A percentile compares a stretch with the other conserved stretches of the same genome.
Conservation (phyloP, 2,888 invertebrate species). For the Sceliomorpha sp. region DNA sequence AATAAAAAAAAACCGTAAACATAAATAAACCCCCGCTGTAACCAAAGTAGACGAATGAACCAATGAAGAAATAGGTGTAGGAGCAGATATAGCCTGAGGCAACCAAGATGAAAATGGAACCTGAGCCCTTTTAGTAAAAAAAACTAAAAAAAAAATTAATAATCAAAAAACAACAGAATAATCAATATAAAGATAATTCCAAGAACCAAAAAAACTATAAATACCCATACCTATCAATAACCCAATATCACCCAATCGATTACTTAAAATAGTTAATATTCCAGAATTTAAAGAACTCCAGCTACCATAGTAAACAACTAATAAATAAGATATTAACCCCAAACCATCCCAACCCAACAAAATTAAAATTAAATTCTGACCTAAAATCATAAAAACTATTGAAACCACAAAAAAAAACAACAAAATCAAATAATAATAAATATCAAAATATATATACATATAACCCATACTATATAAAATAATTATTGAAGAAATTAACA, state of each 20-base stretch:
- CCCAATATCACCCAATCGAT: constrained; percentile 81
- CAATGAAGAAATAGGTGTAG: constrained; percentile 88
- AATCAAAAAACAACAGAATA: constrained; percentile 79
- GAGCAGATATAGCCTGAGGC: constrained; percentile 88
- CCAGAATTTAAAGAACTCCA: constrained; percentile 86
- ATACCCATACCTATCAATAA: constrained; percentile 52
- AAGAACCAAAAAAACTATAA: constrained; percentile 31
- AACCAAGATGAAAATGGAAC: constrained; percentile 90
- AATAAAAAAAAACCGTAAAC: constrained; percentile 84
- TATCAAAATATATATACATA: no score
- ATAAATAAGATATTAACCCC: constrained; percentile 87
- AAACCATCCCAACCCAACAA: constrained; percentile 88
- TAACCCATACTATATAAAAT: constrained; percentile 80
- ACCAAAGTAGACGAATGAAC: constrained; percentile 90
- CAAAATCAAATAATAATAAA: no score
- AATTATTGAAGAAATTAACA: constrained; percentile 83
- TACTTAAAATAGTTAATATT: constrained; percentile 86
- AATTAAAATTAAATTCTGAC: constrained; percentile 86
- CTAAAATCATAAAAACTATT: constrained; percentile 86
- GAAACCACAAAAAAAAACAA: constrained; percentile 85
- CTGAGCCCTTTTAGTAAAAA: constrained; percentile 89
- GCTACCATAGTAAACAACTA: constrained; percentile 88
- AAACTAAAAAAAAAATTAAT: constrained; percentile 79
- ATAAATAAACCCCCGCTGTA: constrained; percentile 87
- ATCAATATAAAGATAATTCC: constrained; percentile 80